Percentiles rank a stretch among this genome's conserved stretches.
phyloP scores from a whole-genome alignment of 2,797 vertebrate species.

The Argentina silus region DNA sequence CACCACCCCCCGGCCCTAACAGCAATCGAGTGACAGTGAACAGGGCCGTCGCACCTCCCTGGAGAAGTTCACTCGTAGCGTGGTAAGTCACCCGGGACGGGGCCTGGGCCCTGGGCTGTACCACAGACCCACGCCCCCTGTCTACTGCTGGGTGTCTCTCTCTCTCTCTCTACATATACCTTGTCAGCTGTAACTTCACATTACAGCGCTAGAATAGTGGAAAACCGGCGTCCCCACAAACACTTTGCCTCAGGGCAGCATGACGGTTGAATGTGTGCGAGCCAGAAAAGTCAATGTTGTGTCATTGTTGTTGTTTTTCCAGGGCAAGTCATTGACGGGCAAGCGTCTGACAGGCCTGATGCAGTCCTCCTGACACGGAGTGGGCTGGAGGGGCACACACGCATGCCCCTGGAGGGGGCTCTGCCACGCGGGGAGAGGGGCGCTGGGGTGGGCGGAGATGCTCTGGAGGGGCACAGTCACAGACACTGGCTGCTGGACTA shows the following conservation, averaged over 20 bases:
- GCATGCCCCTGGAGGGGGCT: slow-evolving; percentile 40
- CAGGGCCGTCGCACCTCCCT: slow-evolving; percentile 97
- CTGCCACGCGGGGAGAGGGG: slow-evolving; percentile 14
- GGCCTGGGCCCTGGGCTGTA: slow-evolving; percentile 54
- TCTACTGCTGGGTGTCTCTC: too few species aligned
- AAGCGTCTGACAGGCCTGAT: slow-evolving; percentile 96
- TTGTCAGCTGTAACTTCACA: too few species aligned
- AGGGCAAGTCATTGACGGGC: slow-evolving; percentile 95
- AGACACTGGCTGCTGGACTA: slow-evolving; percentile 31
- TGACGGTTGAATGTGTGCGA: too few species aligned
- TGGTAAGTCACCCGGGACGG: slow-evolving; percentile 87
- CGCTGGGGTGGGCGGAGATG: slow-evolving; percentile 38
- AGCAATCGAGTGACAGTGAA: slow-evolving; percentile 89
- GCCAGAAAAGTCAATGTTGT: too few species aligned
- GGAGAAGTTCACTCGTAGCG: slow-evolving; percentile 97
- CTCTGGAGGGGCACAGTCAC: slow-evolving; percentile 45
- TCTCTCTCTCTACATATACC: too few species aligned
- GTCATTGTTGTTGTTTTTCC: slow-evolving; percentile 36
- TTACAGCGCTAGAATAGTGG: too few species aligned
- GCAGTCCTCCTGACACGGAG: slow-evolving; percentile 92
- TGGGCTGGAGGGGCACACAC: slow-evolving; percentile 49
- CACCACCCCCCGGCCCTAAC: slow-evolving; percentile 54
- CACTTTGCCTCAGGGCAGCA: too few species aligned
- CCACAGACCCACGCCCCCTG: slow-evolving; percentile 48
- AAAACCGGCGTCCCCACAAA: too few species aligned